A percentile compares a stretch with the other conserved stretches of the same genome.
These are phyloP conservation scores for Macropis europaea DNA, from an alignment of 2,888 invertebrate species.

Conservation along the genomic window DNA sequence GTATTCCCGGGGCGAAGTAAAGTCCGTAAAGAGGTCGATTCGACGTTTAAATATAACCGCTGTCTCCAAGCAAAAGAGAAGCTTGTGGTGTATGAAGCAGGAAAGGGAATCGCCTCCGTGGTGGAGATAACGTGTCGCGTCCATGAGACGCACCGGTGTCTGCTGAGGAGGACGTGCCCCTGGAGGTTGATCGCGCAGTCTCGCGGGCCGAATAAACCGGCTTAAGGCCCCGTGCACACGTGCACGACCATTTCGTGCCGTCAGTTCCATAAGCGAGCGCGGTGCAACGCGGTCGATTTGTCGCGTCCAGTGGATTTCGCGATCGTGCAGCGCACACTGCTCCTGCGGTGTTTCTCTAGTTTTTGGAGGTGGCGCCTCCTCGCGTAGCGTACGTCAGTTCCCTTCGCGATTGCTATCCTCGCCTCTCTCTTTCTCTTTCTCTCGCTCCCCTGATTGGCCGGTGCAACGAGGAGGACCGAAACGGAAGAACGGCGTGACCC, in stretches of 20 bases:
- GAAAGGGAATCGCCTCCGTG: slow-evolving; percentile 19
- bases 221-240: slow-evolving; percentile 38
- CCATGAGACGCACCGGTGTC: too few species aligned
- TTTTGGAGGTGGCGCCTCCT: slow-evolving; percentile 62
- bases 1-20: slow-evolving; percentile 18
- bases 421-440: neutral
- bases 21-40: slow-evolving; percentile 12
- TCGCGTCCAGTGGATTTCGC: slow-evolving; percentile 47
- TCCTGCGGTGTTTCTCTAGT: slow-evolving; percentile 45
- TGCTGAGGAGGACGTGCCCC: slow-evolving; percentile 26
- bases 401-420: slow-evolving; percentile 17
- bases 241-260: slow-evolving; percentile 30
- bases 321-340: slow-evolving; percentile 46
- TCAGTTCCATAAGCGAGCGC: slow-evolving; percentile 29
- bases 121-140: too few species aligned
- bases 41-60: slow-evolving; percentile 48
- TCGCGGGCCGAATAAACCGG: slow-evolving; percentile 22
- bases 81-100: too few species aligned
- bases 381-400: slow-evolving; percentile 37
- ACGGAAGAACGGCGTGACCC: slow-evolving; percentile 49
- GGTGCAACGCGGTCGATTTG: slow-evolving; percentile 32
- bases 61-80: slow-evolving; percentile 23
- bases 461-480: slow-evolving; percentile 22
- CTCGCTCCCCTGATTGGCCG: neutral
- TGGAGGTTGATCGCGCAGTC: slow-evolving; percentile 14